Evolutionary conservation across 2,888 invertebrate genomes (phyloP).

Genomic region (Tachina grossa): DNA sequence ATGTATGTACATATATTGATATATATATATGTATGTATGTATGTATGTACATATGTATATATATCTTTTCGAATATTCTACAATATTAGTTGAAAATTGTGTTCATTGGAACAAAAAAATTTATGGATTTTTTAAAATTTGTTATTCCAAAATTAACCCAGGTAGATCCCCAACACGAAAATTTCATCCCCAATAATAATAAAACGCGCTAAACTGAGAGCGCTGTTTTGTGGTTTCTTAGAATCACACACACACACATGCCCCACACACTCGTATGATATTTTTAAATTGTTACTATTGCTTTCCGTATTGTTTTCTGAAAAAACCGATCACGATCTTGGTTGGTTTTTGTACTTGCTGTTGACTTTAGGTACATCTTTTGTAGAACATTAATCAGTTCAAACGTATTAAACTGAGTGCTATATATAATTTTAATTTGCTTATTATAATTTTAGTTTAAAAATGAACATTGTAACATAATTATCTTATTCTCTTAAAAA

Average conservation of each 20-base stretch:
- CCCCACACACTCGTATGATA: background rate
- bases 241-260: background rate
- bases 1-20: too few relatives aligned
- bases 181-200: too few relatives aligned
- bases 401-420: constrained; percentile 41
- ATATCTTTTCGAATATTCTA: too few relatives aligned
- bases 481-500: constrained; percentile 17
- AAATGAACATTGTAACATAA: constrained; percentile 41
- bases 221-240: constrained; percentile 1
- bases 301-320: constrained; percentile 41
- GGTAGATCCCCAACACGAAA: too few relatives aligned
- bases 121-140: too few relatives aligned
- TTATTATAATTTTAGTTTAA: constrained; percentile 62
- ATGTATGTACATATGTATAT: too few relatives aligned
- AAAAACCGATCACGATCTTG: constrained; percentile 39
- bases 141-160: too few relatives aligned
- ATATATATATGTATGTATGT: too few relatives aligned
- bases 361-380: constrained; percentile 24
- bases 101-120: too few relatives aligned
- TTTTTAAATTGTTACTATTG: constrained; percentile 26
- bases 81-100: too few relatives aligned
- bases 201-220: too few relatives aligned
- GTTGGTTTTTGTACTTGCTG: constrained; percentile 49
- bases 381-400: constrained; percentile 52
- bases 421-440: constrained; percentile 68